These are phyloP conservation scores for Achroia grisella DNA, from an alignment of 1,140 invertebrate genomes.

Conservation along the genomic window DNA sequence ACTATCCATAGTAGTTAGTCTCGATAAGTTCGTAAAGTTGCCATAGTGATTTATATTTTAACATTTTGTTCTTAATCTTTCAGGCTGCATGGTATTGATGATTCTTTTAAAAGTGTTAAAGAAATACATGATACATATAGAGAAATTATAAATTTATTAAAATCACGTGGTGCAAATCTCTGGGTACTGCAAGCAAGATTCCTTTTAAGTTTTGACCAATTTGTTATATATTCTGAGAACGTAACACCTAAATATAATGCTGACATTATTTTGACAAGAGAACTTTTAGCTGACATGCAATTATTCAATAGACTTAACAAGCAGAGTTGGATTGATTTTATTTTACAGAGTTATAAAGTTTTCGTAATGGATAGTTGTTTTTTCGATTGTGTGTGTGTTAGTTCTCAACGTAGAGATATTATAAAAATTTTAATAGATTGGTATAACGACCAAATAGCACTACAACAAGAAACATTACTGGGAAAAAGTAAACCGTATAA, in stretches of 20 bases:
- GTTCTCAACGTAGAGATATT: constrained; percentile 40
- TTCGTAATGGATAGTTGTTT: constrained; percentile 64
- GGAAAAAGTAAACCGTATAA: constrained; percentile 32
- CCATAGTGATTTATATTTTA: background rate
- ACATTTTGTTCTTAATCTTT: constrained; percentile 15
- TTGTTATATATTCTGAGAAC: constrained; percentile 43
- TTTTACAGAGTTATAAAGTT: constrained; percentile 63
- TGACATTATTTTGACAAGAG: constrained; percentile 38
- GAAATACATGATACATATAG: constrained; percentile 58
- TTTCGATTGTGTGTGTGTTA: constrained; percentile 55
- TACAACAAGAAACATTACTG: constrained; percentile 29
- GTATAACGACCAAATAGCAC: constrained; percentile 52
- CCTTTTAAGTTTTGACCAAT: constrained; percentile 57
- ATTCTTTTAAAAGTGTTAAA: constrained; percentile 42
- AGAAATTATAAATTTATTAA: constrained; percentile 50
- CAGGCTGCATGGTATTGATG: constrained; percentile 37
- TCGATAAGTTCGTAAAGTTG: background rate
- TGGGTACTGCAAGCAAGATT: constrained; percentile 50
- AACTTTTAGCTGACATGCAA: constrained; percentile 30
- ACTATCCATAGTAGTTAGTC: too few relatives aligned
- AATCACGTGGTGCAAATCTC: constrained; percentile 45
- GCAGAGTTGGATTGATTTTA: constrained; percentile 63
- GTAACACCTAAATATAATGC: constrained; percentile 40
- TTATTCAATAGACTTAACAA: constrained; percentile 57
- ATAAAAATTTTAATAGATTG: constrained; percentile 43